A percentile compares a stretch with the other conserved stretches of the same genome.
These are phyloP conservation scores for Grammomys surdaster DNA, from an alignment of 2,113 vertebrate species.

Conservation along the genomic window DNA sequence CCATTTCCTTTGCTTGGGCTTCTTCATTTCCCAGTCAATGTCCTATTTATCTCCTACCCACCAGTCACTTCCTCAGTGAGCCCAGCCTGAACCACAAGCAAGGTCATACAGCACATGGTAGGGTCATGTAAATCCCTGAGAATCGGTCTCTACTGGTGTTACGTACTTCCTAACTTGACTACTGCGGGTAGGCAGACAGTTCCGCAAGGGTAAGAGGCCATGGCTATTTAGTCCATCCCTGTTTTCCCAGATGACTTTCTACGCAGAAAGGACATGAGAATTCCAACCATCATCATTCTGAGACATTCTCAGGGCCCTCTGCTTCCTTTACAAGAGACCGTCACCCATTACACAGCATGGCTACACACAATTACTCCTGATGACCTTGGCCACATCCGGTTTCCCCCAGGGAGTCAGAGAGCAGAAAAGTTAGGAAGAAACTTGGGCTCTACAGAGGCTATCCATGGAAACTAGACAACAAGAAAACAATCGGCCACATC, in stretches of 20 bases:
- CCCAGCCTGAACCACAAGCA: not conserved
- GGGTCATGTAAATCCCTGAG: not conserved
- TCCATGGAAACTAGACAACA: not conserved
- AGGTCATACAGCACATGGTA: not conserved
- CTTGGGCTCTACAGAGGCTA: not conserved
- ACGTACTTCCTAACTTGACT: not conserved
- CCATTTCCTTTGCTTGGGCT: not conserved
- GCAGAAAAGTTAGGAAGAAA: not conserved
- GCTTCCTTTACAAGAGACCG: not conserved
- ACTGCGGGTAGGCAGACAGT: not conserved
- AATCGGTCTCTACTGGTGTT: not conserved
- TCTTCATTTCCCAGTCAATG: not conserved
- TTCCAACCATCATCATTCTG: not conserved
- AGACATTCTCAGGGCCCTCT: not conserved
- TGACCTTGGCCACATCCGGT: not conserved
- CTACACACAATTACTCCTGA: not conserved
- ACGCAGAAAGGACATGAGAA: not conserved
- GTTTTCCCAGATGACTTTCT: not conserved
- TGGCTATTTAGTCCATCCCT: too few relatives aligned
- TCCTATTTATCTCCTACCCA: not conserved
- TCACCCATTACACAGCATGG: not conserved
- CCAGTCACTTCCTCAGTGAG: not conserved
- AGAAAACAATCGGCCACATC: not conserved
- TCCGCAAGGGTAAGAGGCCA: not conserved
- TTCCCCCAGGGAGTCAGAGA: not conserved